Base-by-base conservation (phyloP, 2,888 invertebrate species). In the Sesamia inferens region DNA sequence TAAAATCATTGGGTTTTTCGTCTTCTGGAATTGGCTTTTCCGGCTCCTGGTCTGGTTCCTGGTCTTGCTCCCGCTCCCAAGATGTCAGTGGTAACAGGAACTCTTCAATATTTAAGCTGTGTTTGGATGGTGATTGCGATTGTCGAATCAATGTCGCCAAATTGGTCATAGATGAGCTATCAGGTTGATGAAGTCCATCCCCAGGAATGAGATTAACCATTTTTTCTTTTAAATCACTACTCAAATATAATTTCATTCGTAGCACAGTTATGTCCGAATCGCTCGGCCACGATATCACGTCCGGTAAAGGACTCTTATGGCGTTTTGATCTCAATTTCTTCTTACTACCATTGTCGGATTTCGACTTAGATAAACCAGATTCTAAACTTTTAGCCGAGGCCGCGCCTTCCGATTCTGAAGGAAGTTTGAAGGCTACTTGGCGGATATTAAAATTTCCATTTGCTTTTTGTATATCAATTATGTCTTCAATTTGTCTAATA, bases 251-350 rank as follows among this genome's bases (percentile, higher is more conserved):
- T 86, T 96, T 96, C 90, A 97, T 96, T 85, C 97, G 90, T 13
- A 97, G 92, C 6, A 97, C 96, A 0, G 97, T 97, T 71, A 97
- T 95, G 87, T 97, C 97, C 0, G 97, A 97, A 89, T 97, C 97
- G 67, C 97, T 97, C 1, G 96, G 96, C 94, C 97, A 97, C 19
- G 97, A 94, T 68, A 93, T 83, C 11, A 92, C 91, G 70, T 96
- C 95, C 2, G 92, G 88, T 11, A 91, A 67, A 57, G 90, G 91
- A 78, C 88, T 91, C 75, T 90, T 92, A 31, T 85, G 88, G 6
- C 91, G 90, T 79, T 91, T 92, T 2, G 84, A 82, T 22, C 89
- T 88, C 31, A 85, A 71, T 79, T 88, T 89, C 61, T 92, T 94
- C 73, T 93, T 93, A 65, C 81, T 88, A 31, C 81, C 81, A 47